These are phyloP conservation scores for Macaria liturata DNA, from an alignment of 2,888 invertebrate genomes.

Conservation along the genomic window DNA sequence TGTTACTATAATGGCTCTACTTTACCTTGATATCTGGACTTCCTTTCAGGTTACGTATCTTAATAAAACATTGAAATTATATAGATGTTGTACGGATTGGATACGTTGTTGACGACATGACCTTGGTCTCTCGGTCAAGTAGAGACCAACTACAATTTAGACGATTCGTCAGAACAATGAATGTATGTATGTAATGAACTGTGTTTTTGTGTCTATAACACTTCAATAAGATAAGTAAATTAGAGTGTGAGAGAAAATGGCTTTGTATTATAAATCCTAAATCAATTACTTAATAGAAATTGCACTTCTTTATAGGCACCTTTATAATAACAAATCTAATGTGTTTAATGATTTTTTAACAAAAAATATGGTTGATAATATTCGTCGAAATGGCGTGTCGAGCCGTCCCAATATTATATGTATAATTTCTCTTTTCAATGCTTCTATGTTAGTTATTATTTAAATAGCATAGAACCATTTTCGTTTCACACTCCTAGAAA, in stretches of 20 bases:
- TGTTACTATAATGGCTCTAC: not conserved
- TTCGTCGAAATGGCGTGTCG: slow-evolving; percentile 4
- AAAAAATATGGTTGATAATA: no score
- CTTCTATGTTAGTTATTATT: no score
- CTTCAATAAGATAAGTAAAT: slow-evolving; percentile 56
- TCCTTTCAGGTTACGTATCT: no score
- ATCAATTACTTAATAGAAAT: not conserved
- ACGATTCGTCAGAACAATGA: slow-evolving; percentile 34
- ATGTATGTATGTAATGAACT: slow-evolving; percentile 28
- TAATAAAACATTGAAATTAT: no score
- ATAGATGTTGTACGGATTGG: no score
- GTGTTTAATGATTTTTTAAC: no score
- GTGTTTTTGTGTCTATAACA: slow-evolving; percentile 70
- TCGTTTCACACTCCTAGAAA: slow-evolving; percentile 45
- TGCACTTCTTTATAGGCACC: slow-evolving; percentile 14
- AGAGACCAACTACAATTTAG: slow-evolving; percentile 15
- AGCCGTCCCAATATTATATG: slow-evolving; percentile 16
- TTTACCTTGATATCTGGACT: no score
- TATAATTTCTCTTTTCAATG: not conserved
- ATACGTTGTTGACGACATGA: no score
- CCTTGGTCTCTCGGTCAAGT: no score
- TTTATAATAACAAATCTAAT: not conserved
- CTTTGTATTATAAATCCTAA: slow-evolving; percentile 31
- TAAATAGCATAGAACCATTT: slow-evolving; percentile 42
- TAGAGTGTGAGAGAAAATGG: slow-evolving; percentile 47